Conservation (phyloP, 2,888 invertebrate genomes). For the Biston betularia region DNA sequence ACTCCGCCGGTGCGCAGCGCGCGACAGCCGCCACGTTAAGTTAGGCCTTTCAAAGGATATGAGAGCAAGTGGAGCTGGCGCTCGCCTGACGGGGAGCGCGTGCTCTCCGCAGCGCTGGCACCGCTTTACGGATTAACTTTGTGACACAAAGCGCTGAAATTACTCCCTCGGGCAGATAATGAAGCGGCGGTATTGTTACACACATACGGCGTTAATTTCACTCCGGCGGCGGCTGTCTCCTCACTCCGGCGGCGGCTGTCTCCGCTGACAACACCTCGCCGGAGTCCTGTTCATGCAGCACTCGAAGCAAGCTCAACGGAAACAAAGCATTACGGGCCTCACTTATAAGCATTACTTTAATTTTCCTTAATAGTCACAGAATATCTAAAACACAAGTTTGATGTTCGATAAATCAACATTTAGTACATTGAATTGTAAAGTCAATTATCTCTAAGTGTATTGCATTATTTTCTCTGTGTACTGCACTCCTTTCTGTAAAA, state of each 20-base stretch:
- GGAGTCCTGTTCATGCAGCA: no score
- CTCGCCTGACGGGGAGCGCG: conserved; percentile 5
- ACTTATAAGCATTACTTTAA: no score
- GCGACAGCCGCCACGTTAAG: conserved; percentile 22
- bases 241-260: background rate
- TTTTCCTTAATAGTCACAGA: no score
- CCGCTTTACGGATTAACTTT: conserved; percentile 28
- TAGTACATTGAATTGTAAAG: no score
- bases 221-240: background rate
- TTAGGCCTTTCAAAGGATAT: conserved; percentile 42
- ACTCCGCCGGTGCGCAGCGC: conserved; percentile 1
- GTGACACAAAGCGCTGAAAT: conserved; percentile 24
- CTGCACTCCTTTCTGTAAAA: no score
- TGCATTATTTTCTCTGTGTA: no score
- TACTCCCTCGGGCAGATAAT: conserved; percentile 23
- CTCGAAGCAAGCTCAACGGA: no score
- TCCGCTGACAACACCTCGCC: background rate
- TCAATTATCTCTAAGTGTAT: no score
- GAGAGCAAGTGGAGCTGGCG: conserved; percentile 31
- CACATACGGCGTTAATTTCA: background rate
- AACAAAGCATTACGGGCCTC: no score
- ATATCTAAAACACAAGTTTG: no score
- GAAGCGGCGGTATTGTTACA: conserved; percentile 22
- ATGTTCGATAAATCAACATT: no score
- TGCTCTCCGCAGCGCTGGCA: background rate